Evolutionary conservation across 2,797 vertebrate species (phyloP), one percentile per base, ranked within the genome.

Genomic region (Pipistrellus pipistrellus): DNA sequence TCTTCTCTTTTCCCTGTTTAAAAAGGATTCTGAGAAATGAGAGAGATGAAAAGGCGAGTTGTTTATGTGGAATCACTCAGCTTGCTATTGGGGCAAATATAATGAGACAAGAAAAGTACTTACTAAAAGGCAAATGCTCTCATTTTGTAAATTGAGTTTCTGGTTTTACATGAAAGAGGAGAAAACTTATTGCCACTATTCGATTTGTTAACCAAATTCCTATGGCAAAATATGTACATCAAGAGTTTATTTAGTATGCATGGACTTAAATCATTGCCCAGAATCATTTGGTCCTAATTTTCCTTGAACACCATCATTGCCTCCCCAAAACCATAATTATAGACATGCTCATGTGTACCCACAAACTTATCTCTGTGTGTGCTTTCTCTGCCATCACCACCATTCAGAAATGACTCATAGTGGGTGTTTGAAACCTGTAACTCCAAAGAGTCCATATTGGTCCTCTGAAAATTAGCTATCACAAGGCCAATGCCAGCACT

Each of bases 401-500:
- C 15, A 68, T 48, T 78, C 53, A 59, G 55, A 77, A 86, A 69
- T 53, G 38, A 87, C 69, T 68, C 53, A 23, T 4, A n/a, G 8
- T 78, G 68, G n/a, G 44, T 32, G 18, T 32, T 87, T 64, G 59
- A 95, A 91, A 82, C 8, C 46, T 59, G 82, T 87, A 86, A 71
- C 38, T 95, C 89, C 89, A 23, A 87, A 82, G 35, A 75, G 32
- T 6, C 13, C 64, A 82, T 53, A 71, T 18, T 55, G 35, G 62
- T 62, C 20, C 53, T 96, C 57, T 68, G 75, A 85, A 96, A 95
- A 97, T 68, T 11, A 75, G 80, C 35, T 90, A 71, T 94, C n/a
- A 41, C 3, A 48, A 72, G 75, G 76, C 66, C 77, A 85, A 38
- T 17, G 35, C 82, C 66, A 51, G 20, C 46, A 21, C 35, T 68